phyloP scores from a whole-genome alignment of 1,140 invertebrate genomes.

The Drosophila hydei region DNA sequence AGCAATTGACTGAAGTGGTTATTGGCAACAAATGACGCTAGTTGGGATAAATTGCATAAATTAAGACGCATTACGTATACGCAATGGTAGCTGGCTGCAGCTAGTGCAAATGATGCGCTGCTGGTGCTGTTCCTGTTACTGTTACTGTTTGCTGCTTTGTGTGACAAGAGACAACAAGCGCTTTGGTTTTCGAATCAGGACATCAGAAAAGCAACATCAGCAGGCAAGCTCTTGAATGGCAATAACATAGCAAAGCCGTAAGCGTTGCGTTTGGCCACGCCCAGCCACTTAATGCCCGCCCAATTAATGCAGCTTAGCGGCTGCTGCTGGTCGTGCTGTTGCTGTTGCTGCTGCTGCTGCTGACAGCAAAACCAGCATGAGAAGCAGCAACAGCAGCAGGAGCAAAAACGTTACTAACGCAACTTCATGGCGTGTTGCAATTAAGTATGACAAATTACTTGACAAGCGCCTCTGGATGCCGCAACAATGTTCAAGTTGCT shows the following conservation, averaged over 20 bases:
- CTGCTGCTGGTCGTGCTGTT: neutral
- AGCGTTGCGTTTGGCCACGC: neutral
- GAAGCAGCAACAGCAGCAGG: slow-evolving; percentile 10
- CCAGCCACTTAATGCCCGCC: slow-evolving; percentile 49
- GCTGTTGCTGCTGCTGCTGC: slow-evolving; percentile 18
- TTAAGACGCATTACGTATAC: slow-evolving; percentile 31
- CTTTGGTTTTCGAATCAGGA: slow-evolving; percentile 17
- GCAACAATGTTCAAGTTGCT: slow-evolving; percentile 43
- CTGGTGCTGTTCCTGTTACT: too few relatives aligned
- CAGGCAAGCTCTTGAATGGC: neutral
- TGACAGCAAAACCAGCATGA: slow-evolving; percentile 2
- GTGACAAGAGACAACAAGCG: slow-evolving; percentile 22
- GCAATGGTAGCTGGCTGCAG: slow-evolving; percentile 23
- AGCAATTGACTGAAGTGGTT: too few relatives aligned
- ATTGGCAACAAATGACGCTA: too few relatives aligned
- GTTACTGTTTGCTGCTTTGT: slow-evolving; percentile 14
- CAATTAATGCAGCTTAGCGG: slow-evolving; percentile 59
- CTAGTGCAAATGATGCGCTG: slow-evolving; percentile 15
- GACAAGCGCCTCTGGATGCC: slow-evolving; percentile 55
- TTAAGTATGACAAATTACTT: slow-evolving; percentile 68
- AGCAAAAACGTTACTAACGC: slow-evolving; percentile 20
- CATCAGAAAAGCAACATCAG: slow-evolving; percentile 1
- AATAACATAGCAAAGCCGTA: neutral
- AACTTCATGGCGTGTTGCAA: slow-evolving; percentile 62
- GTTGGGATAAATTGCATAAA: slow-evolving; percentile 28